These are phyloP conservation scores for Bettongia penicillata DNA, from an alignment of 2,113 vertebrate species.

Conservation along the genomic window DNA sequence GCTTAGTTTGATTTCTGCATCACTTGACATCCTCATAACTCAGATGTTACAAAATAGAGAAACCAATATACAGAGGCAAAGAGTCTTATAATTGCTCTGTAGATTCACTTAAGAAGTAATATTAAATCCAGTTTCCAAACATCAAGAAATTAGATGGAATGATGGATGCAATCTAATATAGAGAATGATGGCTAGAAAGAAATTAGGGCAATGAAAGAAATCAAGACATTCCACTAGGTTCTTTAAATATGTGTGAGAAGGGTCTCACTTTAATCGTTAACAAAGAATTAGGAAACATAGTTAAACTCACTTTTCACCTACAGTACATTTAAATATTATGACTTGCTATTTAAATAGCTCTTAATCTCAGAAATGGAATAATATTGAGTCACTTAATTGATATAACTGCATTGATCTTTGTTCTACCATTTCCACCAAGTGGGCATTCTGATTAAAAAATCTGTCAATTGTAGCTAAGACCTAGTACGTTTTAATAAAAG, in stretches of 20 bases:
- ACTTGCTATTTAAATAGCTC: background rate
- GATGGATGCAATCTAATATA: background rate
- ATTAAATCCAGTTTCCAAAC: background rate
- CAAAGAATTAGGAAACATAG: background rate
- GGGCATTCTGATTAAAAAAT: background rate
- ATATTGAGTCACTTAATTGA: background rate
- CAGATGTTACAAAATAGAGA: background rate
- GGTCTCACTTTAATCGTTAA: background rate
- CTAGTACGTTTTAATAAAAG: background rate
- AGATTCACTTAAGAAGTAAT: background rate
- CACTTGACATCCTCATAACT: background rate
- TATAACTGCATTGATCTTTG: background rate
- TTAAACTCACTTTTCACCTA: background rate
- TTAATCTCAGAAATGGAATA: background rate
- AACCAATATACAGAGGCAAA: background rate
- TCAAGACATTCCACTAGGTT: background rate
- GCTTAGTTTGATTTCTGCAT: background rate
- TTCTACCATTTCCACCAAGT: background rate
- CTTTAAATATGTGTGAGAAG: background rate
- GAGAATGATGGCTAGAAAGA: background rate
- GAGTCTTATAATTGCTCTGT: background rate
- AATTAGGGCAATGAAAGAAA: background rate
- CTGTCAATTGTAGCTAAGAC: background rate
- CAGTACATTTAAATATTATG: background rate
- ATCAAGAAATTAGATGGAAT: background rate